Conservation (phyloP, 1,140 invertebrate species). For the Orius laevigatus region DNA sequence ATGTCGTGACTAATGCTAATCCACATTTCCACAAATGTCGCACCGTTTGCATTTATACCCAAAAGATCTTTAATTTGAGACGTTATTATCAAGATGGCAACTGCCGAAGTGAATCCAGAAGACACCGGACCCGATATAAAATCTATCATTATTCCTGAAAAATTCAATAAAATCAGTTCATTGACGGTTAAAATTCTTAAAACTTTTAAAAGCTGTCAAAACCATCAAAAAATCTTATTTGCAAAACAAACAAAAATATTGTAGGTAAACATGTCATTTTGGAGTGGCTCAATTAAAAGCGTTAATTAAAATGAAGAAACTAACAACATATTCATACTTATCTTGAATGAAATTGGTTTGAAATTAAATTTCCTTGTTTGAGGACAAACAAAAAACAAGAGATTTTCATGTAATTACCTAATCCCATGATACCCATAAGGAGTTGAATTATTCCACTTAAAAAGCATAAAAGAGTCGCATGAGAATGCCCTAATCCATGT, state of each 20-base stretch:
- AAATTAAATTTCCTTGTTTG: background rate
- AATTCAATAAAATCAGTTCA: no score
- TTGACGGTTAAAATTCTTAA: no score
- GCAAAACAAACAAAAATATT: background rate
- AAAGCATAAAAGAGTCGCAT: constrained; percentile 67
- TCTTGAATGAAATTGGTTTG: background rate
- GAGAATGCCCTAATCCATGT: constrained; percentile 43
- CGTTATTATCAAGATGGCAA: constrained; percentile 75
- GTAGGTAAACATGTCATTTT: no score
- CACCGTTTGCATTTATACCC: constrained; percentile 55
- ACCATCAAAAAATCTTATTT: background rate
- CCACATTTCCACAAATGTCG: constrained; percentile 57
- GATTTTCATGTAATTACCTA: constrained; percentile 38
- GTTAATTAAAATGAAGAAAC: no score
- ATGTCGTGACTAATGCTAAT: constrained; percentile 43
- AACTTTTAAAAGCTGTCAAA: no score
- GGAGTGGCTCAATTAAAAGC: no score
- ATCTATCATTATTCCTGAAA: constrained; percentile 73
- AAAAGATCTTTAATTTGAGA: constrained; percentile 76
- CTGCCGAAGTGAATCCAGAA: constrained; percentile 82
- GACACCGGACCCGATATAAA: constrained; percentile 87
- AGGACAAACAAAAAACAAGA: no score
- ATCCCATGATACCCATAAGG: constrained; percentile 69
- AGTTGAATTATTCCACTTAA: constrained; percentile 63
- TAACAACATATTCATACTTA: background rate